phyloP scores from a whole-genome alignment of 1,140 invertebrate genomes.

The Polypedilum pembai region DNA sequence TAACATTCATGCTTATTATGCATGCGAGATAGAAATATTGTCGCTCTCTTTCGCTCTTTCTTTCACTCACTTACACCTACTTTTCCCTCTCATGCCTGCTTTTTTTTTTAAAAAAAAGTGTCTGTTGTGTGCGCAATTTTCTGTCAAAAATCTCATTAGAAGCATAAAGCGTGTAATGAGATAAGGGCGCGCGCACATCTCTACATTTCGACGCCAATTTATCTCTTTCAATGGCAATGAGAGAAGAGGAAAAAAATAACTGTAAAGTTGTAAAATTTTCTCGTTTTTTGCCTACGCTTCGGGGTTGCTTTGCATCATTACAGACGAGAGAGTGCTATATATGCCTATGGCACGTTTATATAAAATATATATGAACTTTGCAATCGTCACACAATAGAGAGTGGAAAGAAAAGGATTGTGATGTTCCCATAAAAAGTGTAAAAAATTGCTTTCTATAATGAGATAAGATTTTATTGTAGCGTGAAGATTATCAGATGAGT shows the following conservation, averaged over 20 bases:
- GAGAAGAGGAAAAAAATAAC: neutral
- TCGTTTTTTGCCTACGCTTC: neutral
- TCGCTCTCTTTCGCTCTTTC: neutral
- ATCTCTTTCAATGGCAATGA: conserved; percentile 1
- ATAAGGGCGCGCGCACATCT: conserved; percentile 22
- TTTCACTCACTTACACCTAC: too few species aligned
- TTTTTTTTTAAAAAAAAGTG: too few species aligned
- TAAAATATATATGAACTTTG: conserved; percentile 11
- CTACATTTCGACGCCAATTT: conserved; percentile 13
- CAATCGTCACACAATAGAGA: conserved; percentile 4
- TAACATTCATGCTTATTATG: conserved; percentile 19
- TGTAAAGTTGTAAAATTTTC: conserved; percentile 6
- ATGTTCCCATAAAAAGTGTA: neutral
- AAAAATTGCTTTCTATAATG: neutral
- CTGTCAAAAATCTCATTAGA: conserved; percentile 20
- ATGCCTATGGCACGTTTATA: neutral
- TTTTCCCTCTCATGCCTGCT: too few species aligned
- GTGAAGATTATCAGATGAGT: conserved; percentile 8
- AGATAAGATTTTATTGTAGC: conserved; percentile 27
- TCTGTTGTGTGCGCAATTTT: conserved; percentile 11
- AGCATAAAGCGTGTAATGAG: conserved; percentile 27
- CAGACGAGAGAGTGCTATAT: neutral
- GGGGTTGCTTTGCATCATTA: neutral
- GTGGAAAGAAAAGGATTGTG: neutral
- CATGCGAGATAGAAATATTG: neutral